A percentile compares a stretch with the other conserved stretches of the same genome.
These are phyloP conservation scores for Echinometra lucunter DNA, from an alignment of 53 echinoderm and acorn worm species.

Conservation along the genomic window DNA sequence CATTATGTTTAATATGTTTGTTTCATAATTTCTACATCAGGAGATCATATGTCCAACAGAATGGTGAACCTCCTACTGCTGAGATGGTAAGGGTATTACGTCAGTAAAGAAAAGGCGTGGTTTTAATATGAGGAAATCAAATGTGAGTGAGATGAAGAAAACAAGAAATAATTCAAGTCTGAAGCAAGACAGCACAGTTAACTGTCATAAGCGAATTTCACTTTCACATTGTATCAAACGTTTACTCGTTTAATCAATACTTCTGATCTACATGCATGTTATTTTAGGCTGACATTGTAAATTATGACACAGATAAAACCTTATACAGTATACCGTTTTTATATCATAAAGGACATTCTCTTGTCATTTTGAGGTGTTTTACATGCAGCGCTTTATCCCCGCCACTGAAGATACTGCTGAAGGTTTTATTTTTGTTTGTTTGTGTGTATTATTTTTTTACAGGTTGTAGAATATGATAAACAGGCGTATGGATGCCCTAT, in stretches of 20 bases:
- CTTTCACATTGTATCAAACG: neutral
- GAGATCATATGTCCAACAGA: neutral
- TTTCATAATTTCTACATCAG: neutral
- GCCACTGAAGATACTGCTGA: too few species aligned
- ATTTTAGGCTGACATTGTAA: too few species aligned
- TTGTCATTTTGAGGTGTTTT: neutral
- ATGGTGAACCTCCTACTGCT: constrained; percentile 6
- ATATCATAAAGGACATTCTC: too few species aligned
- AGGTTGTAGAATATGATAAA: constrained; percentile 76
- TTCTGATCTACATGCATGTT: neutral
- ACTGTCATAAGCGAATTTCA: neutral
- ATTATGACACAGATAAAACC: too few species aligned
- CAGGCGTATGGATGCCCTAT: constrained; percentile 76
- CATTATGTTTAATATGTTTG: neutral
- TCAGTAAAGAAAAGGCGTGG: neutral
- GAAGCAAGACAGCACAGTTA: neutral
- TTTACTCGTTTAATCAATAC: neutral
- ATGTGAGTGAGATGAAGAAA: too few species aligned
- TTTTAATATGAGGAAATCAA: neutral
- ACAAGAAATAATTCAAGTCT: too few species aligned
- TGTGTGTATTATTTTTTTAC: neutral
- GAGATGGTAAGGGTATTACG: constrained; percentile 7
- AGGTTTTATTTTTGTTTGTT: too few species aligned
- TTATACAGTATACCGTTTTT: too few species aligned
- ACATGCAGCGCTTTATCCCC: neutral